Percentiles rank a stretch among this genome's conserved stretches.
Conservation (phyloP, 1,140 invertebrate genomes). For the Coelopa frigida region DNA sequence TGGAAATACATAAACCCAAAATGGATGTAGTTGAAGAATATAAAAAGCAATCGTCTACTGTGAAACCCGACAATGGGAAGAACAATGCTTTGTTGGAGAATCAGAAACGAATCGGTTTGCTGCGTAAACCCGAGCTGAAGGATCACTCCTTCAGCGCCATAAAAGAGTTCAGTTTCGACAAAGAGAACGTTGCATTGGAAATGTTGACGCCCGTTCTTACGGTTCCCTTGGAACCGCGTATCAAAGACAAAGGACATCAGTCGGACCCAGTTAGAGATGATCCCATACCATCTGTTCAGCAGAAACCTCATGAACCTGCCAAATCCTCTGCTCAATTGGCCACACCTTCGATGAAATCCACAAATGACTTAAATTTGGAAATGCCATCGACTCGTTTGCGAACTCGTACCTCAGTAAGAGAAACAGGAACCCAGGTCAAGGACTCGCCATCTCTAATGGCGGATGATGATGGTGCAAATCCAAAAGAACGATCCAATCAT, state of each 20-base stretch:
- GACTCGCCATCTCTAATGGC: too few relatives aligned
- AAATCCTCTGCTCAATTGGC: too few relatives aligned
- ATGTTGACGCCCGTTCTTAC: slow-evolving; percentile 5
- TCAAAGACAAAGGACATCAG: too few relatives aligned
- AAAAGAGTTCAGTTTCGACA: slow-evolving; percentile 10
- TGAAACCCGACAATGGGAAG: too few relatives aligned
- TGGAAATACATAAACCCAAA: too few relatives aligned
- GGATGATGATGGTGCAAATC: too few relatives aligned
- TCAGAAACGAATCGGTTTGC: slow-evolving; percentile 13
- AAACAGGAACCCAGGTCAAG: background rate
- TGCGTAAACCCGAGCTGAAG: slow-evolving; percentile 14
- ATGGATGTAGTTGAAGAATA: background rate
- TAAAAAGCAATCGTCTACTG: background rate
- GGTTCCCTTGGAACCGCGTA: too few relatives aligned
- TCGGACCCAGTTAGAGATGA: too few relatives aligned
- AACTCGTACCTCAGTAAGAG: background rate
- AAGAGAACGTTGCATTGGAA: slow-evolving; percentile 13
- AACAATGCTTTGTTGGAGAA: slow-evolving; percentile 4
- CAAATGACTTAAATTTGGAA: too few relatives aligned
- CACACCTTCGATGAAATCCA: too few relatives aligned
- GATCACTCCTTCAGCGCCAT: slow-evolving; percentile 11
- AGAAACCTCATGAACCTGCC: too few relatives aligned
- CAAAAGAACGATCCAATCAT: background rate
- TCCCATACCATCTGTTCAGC: too few relatives aligned
- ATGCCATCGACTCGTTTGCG: background rate